Percentiles rank a stretch among this genome's conserved stretches.
These are phyloP conservation scores for Dinothrombium tinctorium DNA, from an alignment of 1,140 invertebrate species.

Conservation along the genomic window DNA sequence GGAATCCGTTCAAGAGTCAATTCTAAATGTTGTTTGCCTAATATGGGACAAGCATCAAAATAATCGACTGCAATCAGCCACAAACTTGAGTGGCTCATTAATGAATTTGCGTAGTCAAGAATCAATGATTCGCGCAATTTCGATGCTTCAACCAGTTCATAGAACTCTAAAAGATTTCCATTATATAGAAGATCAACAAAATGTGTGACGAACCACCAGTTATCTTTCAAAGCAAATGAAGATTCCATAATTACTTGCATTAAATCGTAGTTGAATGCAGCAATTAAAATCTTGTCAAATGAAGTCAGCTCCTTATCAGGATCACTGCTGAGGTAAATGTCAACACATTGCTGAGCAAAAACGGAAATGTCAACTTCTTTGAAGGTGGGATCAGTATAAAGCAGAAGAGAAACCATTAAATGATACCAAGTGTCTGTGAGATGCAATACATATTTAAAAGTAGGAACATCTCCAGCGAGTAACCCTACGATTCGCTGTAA, in stretches of 20 bases:
- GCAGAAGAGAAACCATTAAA: conserved; percentile 50
- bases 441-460: conserved; percentile 34
- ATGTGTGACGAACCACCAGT: conserved; percentile 79
- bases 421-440: conserved; percentile 49
- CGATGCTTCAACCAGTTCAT: conserved; percentile 20
- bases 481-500: conserved; percentile 46
- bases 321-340: conserved; percentile 19
- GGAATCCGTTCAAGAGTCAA: conserved; percentile 45
- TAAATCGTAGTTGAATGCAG: conserved; percentile 54
- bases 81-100: conserved; percentile 51
- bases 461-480: conserved; percentile 41
- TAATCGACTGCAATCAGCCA: conserved; percentile 79
- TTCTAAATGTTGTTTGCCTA: conserved; percentile 37
- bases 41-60: conserved; percentile 43
- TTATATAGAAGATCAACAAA: conserved; percentile 65
- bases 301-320: conserved; percentile 22
- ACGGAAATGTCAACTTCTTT: conserved; percentile 33
- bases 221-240: conserved; percentile 30
- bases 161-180: conserved; percentile 39
- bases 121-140: conserved; percentile 49
- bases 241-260: conserved; percentile 28
- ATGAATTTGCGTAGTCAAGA: conserved; percentile 53
- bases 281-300: conserved; percentile 47
- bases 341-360: conserved; percentile 17
- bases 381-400: conserved; percentile 56